Evolutionary conservation across 2,797 vertebrate species (phyloP).

Genomic region (Coccyzus lansbergi): DNA sequence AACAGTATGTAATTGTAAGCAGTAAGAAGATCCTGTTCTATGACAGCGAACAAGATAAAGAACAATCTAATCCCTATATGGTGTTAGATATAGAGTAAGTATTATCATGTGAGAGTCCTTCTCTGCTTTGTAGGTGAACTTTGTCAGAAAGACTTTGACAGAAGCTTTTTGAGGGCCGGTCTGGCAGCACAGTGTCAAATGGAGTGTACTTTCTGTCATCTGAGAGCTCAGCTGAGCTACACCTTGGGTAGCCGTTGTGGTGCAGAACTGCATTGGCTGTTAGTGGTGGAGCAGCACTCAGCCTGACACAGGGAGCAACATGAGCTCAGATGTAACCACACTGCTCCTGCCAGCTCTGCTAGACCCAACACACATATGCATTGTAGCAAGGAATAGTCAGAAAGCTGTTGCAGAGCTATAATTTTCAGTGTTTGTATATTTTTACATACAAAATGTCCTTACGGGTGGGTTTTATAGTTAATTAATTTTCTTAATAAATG

Average conservation of each 20-base stretch:
- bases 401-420: neutral
- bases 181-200: neutral
- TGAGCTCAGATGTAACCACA: neutral
- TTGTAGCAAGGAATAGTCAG: neutral
- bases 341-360: neutral
- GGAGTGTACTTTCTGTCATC: neutral
- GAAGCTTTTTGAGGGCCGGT: neutral
- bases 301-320: neutral
- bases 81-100: constrained; percentile 98
- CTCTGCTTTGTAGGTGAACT: neutral
- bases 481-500: neutral
- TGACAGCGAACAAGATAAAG: constrained; percentile 90
- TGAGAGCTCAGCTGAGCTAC: neutral
- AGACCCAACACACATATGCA: neutral
- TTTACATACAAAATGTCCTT: neutral
- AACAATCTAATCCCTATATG: constrained; percentile 95
- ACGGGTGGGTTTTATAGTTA: neutral
- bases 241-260: neutral
- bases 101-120: neutral
- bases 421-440: neutral
- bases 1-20: constrained; percentile 91
- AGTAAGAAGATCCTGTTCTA: constrained; percentile 99
- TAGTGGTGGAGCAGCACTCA: neutral
- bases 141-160: neutral
- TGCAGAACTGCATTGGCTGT: neutral